These are phyloP conservation scores for Macaria notata DNA, from an alignment of 2,888 invertebrate genomes.

Conservation along the genomic window DNA sequence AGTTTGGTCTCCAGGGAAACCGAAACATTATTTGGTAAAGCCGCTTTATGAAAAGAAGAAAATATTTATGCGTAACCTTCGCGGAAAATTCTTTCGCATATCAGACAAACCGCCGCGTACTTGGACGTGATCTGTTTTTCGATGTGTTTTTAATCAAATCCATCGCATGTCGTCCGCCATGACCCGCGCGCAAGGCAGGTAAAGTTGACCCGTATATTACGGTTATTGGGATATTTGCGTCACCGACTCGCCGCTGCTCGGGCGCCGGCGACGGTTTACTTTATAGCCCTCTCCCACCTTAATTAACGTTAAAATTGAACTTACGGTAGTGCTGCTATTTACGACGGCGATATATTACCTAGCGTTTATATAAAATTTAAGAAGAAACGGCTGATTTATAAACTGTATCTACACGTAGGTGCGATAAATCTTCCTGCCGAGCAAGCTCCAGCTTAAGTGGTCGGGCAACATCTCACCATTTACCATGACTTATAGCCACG, in stretches of 20 bases:
- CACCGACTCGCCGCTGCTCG: conserved; percentile 28
- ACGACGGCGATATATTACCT: conserved; percentile 21
- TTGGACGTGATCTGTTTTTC: conserved; percentile 24
- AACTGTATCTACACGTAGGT: conserved; percentile 54
- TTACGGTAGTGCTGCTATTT: conserved; percentile 21
- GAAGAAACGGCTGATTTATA: conserved; percentile 45
- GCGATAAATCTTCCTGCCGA: conserved; percentile 55
- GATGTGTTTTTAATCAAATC: conserved; percentile 44
- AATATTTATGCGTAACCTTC: conserved; percentile 26
- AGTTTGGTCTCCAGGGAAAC: conserved; percentile 27
- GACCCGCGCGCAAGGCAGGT: conserved; percentile 38
- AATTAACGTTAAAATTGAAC: conserved; percentile 40
- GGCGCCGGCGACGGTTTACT: conserved; percentile 29
- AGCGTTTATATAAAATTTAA: conserved; percentile 31
- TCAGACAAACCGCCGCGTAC: conserved; percentile 5
- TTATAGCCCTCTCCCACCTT: conserved; percentile 31
- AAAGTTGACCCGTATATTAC: conserved; percentile 39
- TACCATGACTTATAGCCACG: conserved; percentile 57
- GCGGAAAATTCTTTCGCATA: conserved; percentile 16
- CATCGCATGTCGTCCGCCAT: conserved; percentile 36
- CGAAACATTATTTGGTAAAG: conserved; percentile 28
- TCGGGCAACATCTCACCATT: conserved; percentile 49
- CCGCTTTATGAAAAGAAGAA: conserved; percentile 22
- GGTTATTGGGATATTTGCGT: conserved; percentile 36
- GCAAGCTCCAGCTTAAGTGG: conserved; percentile 54